Percentiles rank a stretch among this genome's conserved stretches.
Evolutionary conservation across 2,113 vertebrate genomes (phyloP).

Genomic region (Embiotoca jacksoni): DNA sequence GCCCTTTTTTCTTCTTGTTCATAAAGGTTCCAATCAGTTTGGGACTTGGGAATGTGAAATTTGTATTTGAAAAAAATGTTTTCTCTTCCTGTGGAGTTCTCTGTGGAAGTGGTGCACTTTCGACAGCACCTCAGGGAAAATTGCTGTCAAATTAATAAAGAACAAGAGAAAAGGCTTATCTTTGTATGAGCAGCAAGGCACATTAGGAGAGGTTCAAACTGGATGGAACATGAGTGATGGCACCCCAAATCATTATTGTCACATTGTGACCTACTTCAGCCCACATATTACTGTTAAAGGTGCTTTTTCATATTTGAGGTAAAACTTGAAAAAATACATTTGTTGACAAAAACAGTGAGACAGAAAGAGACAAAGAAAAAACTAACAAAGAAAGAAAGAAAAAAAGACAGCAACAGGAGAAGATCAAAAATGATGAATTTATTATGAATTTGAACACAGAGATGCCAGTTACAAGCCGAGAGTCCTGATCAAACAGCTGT

Average conservation of each 20-base stretch:
- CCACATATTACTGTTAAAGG: not conserved
- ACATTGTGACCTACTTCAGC: constrained; percentile 9
- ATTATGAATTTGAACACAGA: constrained; percentile 10
- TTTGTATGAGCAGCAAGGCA: constrained; percentile 15
- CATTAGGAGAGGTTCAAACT: constrained; percentile 25
- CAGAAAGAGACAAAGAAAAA: not conserved
- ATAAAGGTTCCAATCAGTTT: constrained; percentile 52
- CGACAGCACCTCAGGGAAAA: constrained; percentile 53
- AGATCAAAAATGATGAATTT: not conserved
- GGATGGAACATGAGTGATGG: constrained; percentile 16
- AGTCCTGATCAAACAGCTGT: constrained; percentile 49
- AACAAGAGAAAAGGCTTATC: constrained; percentile 47
- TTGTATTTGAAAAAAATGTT: constrained; percentile 13
- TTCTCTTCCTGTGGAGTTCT: constrained; percentile 31
- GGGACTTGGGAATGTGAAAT: constrained; percentile 51
- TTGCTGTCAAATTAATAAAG: constrained; percentile 36
- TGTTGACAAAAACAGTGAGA: not conserved
- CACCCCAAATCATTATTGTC: not conserved
- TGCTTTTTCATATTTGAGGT: not conserved
- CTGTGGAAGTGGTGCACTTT: constrained; percentile 47
- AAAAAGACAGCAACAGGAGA: not conserved
- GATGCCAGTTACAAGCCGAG: not conserved
- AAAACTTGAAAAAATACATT: not conserved
- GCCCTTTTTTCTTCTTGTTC: constrained; percentile 30
- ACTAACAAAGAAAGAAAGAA: not conserved